phyloP scores from a whole-genome alignment of 2,113 vertebrate genomes.

The Chascanopsetta lugubris region DNA sequence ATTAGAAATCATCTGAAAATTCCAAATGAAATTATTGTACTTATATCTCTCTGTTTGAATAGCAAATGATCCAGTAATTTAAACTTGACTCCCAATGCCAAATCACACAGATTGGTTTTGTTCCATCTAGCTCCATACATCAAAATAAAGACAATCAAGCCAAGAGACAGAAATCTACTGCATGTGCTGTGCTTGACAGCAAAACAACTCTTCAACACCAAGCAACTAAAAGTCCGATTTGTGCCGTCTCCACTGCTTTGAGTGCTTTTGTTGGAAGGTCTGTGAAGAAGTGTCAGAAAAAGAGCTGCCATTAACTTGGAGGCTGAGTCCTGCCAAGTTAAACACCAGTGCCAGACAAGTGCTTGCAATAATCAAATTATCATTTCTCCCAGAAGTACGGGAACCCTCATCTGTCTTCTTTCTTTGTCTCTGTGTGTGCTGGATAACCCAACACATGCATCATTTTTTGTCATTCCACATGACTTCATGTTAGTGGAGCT shows the following conservation, averaged over 20 bases:
- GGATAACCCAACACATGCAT: slow-evolving; percentile 29
- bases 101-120: slow-evolving; percentile 39
- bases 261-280: slow-evolving; percentile 62
- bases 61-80: slow-evolving; percentile 23
- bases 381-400: slow-evolving; percentile 32
- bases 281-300: slow-evolving; percentile 36
- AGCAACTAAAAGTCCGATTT: slow-evolving; percentile 34
- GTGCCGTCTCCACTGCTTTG: slow-evolving; percentile 33
- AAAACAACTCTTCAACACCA: slow-evolving; percentile 10
- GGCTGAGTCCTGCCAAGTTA: slow-evolving; percentile 60
- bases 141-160: background rate
- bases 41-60: slow-evolving; percentile 14
- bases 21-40: slow-evolving; percentile 3
- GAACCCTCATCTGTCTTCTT: slow-evolving; percentile 1
- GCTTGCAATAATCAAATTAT: slow-evolving; percentile 55
- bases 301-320: slow-evolving; percentile 55
- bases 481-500: slow-evolving; percentile 32
- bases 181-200: slow-evolving; percentile 25
- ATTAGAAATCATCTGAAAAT: slow-evolving; percentile 11
- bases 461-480: slow-evolving; percentile 19
- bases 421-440: slow-evolving; percentile 6
- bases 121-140: slow-evolving; percentile 32
- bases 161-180: slow-evolving; percentile 41
- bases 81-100: slow-evolving; percentile 32
- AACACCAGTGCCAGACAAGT: slow-evolving; percentile 60